phyloP scores from a whole-genome alignment of 2,888 invertebrate species.

The Dendrolimus pini region DNA sequence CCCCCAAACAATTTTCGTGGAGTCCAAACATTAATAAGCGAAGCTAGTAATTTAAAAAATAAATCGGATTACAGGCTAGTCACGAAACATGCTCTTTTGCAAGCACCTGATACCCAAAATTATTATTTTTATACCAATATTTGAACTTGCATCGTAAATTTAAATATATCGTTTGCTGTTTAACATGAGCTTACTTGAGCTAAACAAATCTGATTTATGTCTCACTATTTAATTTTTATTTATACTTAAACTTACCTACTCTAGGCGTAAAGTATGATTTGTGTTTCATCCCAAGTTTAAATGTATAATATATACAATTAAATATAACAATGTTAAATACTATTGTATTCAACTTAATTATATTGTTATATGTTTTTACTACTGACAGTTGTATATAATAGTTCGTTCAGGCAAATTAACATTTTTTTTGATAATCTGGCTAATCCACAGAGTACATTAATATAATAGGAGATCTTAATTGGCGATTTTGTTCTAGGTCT shows the following conservation, averaged over 20 bases:
- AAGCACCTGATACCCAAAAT: background rate
- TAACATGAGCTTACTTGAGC: background rate
- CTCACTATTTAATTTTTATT: slow-evolving; percentile 36
- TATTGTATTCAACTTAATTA: too few species aligned
- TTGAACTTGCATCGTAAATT: background rate
- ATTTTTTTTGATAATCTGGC: too few species aligned
- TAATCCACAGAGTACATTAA: too few species aligned
- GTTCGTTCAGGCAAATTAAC: too few species aligned
- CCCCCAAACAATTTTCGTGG: too few species aligned
- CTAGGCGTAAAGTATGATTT: background rate
- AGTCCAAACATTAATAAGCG: background rate
- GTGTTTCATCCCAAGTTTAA: background rate
- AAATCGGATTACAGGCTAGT: background rate
- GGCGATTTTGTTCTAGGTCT: too few species aligned
- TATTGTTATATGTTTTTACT: too few species aligned
- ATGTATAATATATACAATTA: too few species aligned
- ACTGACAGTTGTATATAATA: too few species aligned
- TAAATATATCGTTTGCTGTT: background rate
- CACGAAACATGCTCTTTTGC: background rate
- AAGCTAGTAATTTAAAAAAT: background rate
- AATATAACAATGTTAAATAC: too few species aligned
- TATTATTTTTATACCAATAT: background rate
- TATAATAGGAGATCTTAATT: too few species aligned
- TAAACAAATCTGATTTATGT: slow-evolving; percentile 28
- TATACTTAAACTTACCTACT: slow-evolving; percentile 14